phyloP scores from a whole-genome alignment of 2,888 invertebrate genomes.

The Lepidochitona cinerea region DNA sequence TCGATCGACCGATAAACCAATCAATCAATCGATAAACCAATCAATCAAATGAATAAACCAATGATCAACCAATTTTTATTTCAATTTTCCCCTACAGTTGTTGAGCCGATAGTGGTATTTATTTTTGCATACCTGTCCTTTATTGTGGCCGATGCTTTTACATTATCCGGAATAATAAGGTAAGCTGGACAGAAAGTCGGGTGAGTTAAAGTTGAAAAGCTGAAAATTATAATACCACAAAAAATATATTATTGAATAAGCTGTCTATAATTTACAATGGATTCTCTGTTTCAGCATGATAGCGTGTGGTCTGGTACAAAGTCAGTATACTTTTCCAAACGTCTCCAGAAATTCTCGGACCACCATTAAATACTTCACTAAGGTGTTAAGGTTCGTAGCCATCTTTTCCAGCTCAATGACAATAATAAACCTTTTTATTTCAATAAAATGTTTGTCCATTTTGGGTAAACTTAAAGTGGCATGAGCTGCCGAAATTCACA shows the following conservation, averaged over 20 bases:
- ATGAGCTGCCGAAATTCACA: no score
- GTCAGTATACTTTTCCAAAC: constrained; percentile 75
- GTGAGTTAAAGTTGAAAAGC: no score
- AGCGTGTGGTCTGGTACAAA: constrained; percentile 75
- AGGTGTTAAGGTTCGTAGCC: constrained; percentile 74
- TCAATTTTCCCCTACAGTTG: constrained; percentile 68
- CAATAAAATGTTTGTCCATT: no score
- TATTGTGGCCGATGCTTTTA: constrained; percentile 74
- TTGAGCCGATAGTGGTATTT: constrained; percentile 74
- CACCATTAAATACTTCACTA: constrained; percentile 74
- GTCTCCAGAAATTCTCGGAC: constrained; percentile 74
- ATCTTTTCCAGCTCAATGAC: no score
- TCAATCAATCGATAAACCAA: neutral
- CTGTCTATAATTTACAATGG: no score
- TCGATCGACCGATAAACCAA: neutral
- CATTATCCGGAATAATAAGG: constrained; percentile 76
- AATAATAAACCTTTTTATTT: no score
- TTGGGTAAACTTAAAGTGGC: no score
- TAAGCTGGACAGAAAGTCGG: no score
- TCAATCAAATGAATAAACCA: neutral
- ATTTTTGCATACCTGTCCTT: constrained; percentile 74
- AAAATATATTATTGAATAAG: no score
- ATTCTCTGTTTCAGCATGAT: constrained; percentile 73
- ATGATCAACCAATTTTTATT: neutral
- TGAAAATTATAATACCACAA: no score